Evolutionary conservation across 2,888 invertebrate genomes (phyloP).

Genomic region (Nomada flava): DNA sequence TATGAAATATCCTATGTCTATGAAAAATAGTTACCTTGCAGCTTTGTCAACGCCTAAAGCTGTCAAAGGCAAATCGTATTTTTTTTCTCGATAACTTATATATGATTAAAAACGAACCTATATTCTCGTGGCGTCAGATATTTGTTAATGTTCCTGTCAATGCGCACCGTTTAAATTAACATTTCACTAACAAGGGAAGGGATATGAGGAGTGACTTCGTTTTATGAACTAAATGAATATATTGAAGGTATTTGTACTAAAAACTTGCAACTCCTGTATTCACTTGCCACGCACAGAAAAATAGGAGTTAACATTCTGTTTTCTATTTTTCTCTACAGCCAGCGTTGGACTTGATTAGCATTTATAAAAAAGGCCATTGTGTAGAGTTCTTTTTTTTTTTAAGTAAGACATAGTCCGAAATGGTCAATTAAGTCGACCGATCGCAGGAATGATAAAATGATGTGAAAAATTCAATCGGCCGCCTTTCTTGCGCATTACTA

Average conservation of each 20-base stretch:
- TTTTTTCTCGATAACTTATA: slow-evolving; percentile 17
- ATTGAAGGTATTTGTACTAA: slow-evolving; percentile 71
- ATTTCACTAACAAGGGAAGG: slow-evolving; percentile 36
- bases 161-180: slow-evolving; percentile 46
- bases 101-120: slow-evolving; percentile 28
- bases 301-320: slow-evolving; percentile 45
- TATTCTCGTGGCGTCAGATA: slow-evolving; percentile 28
- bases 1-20: slow-evolving; percentile 45
- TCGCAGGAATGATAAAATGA: slow-evolving; percentile 49
- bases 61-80: slow-evolving; percentile 46
- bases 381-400: slow-evolving; percentile 24
- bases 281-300: slow-evolving; percentile 24
- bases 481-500: slow-evolving; percentile 33
- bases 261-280: slow-evolving; percentile 48
- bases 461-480: slow-evolving; percentile 42
- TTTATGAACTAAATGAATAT: slow-evolving; percentile 55
- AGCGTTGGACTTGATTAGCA: slow-evolving; percentile 34
- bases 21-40: slow-evolving; percentile 53
- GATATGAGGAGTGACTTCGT: slow-evolving; percentile 41
- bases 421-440: slow-evolving; percentile 54
- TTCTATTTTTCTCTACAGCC: slow-evolving; percentile 42
- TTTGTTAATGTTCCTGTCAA: slow-evolving; percentile 14
- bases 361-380: slow-evolving; percentile 33
- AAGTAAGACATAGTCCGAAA: slow-evolving; percentile 37
- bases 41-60: slow-evolving; percentile 52